Evolutionary conservation across 2,888 invertebrate genomes (phyloP).

Genomic region (Leptura quadrifasciata): DNA sequence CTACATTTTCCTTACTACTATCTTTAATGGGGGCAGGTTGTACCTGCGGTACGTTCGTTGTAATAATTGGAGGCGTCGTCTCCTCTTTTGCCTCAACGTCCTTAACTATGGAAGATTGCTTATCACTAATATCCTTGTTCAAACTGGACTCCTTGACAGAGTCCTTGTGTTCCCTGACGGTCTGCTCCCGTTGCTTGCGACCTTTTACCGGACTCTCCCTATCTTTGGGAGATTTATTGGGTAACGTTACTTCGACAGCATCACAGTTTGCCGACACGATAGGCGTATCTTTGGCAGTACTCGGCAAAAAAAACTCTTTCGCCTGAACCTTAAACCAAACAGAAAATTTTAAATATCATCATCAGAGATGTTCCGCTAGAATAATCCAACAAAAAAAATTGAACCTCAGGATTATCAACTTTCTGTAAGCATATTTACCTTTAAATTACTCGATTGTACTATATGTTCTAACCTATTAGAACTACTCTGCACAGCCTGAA

Average conservation of each 20-base stretch:
- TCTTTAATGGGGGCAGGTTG: conserved; percentile 28
- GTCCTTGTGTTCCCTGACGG: conserved; percentile 50
- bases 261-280: conserved; percentile 84
- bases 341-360: too few species aligned
- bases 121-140: conserved; percentile 59
- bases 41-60: conserved; percentile 45
- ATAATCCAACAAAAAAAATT: too few species aligned
- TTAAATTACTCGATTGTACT: conserved; percentile 71
- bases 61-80: conserved; percentile 21
- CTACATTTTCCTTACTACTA: conserved; percentile 23
- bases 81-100: conserved; percentile 46
- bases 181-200: conserved; percentile 64
- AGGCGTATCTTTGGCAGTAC: conserved; percentile 74
- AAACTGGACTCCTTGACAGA: conserved; percentile 40
- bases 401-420: background rate
- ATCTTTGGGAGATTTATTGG: conserved; percentile 71
- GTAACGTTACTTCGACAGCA: conserved; percentile 79
- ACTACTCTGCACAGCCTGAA: conserved; percentile 60
- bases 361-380: too few species aligned
- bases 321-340: conserved; percentile 67
- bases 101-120: conserved; percentile 60
- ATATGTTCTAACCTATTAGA: conserved; percentile 63
- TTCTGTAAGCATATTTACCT: conserved; percentile 62
- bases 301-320: conserved; percentile 71
- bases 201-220: conserved; percentile 71